Conservation (phyloP, 2,797 vertebrate species). For the Poeciliopsis paucimaculata region DNA sequence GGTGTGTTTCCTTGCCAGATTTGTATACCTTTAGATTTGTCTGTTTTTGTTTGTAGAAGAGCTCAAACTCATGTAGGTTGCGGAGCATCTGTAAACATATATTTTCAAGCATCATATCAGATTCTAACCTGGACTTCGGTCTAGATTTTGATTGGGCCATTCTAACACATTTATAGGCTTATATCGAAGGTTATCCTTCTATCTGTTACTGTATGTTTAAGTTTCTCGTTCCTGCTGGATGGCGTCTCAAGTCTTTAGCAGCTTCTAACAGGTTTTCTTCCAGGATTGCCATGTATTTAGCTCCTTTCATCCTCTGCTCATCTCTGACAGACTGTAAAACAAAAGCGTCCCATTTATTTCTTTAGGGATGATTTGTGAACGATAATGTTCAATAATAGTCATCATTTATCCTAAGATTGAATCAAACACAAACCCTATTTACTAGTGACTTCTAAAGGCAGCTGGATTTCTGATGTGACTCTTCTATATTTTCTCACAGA, state of each 20-base stretch:
- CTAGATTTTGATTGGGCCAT: neutral
- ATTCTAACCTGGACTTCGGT: neutral
- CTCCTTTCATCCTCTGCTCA: neutral
- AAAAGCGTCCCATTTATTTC: neutral
- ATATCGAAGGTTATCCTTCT: neutral
- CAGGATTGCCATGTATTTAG: neutral
- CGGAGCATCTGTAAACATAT: neutral
- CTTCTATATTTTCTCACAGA: slow-evolving; percentile 69
- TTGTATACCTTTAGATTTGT: neutral
- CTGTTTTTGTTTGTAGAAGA: neutral
- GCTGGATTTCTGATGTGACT: neutral
- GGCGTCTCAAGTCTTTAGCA: neutral
- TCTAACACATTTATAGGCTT: neutral
- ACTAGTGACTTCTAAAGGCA: neutral
- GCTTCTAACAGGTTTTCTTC: neutral
- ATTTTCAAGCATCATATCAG: neutral
- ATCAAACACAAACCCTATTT: neutral
- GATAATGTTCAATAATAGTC: neutral
- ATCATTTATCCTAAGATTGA: neutral
- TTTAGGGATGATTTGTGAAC: neutral
- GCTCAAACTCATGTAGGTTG: neutral
- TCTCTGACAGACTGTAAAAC: neutral
- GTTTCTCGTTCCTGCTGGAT: neutral
- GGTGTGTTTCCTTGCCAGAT: neutral
- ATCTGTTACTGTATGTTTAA: neutral